Evolutionary conservation across 1,140 invertebrate species (phyloP), one percentile per base, ranked within the genome.

Genomic region (Plectrocnemia conspersa): DNA sequence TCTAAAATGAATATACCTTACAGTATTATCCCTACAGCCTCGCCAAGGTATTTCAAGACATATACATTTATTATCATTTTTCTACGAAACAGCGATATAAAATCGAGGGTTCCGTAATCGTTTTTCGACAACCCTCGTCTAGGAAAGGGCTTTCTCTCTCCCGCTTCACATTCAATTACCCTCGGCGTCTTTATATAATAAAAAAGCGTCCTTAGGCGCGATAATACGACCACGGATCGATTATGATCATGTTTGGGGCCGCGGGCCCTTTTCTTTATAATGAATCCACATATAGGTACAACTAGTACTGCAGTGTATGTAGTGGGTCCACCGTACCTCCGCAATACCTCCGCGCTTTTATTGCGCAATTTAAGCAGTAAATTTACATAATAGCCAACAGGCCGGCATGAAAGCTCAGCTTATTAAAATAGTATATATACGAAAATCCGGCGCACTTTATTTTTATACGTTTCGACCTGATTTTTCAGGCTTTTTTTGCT

Each of bases 381-480:
- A 38, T 38, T 38, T 38, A 16, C 35, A 38, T 38, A 38, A 38
- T 38, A 38, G 35, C 35, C 35, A 16, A 15, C 35, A 5, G 35
- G 35, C 35, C 5, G 35, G 35, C 15, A 13, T 5, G 35, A 38
- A 15, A 15, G 15, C 35, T 38, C 7, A 38, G 35, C 35, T 38
- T 38, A 38, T 38, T 38, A 38, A 38, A 38, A 38, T 16, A 15
- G 7, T 38, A 38, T n/a, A n/a, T n/a, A n/a, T 38, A 38, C 35
- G 18, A 38, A 38, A 38, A 38, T 29, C 27, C 27, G n/a, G 27
- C n/a, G n/a, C n/a, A n/a, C n/a, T 29, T 29, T 29, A 29, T 29
- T 7, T 29, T 29, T 29, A 29, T 29, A 29, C n/a, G 6, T 29
- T 29, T 29, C n/a, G 27, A n/a, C 27, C 27, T 29, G 27, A 29